phyloP scores from a whole-genome alignment of 2,888 invertebrate species.

The Brachypalpus laphriformis region DNA sequence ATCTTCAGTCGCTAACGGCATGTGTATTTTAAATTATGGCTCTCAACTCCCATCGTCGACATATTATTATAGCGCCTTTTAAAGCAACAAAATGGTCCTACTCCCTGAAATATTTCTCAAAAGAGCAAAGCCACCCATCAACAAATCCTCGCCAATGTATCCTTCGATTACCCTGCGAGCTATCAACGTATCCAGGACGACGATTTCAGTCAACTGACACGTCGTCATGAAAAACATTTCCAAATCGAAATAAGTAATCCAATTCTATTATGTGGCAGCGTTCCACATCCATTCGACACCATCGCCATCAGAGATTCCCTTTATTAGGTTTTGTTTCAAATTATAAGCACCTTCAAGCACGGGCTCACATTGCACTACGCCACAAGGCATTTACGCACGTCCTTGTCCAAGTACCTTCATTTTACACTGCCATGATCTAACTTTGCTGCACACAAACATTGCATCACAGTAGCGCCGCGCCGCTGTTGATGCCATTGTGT shows the following conservation, averaged over 20 bases:
- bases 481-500: slow-evolving; percentile 29
- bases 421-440: neutral
- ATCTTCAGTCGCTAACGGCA: too few species aligned
- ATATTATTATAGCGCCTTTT: too few species aligned
- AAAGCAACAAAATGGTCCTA: too few species aligned
- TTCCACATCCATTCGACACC: neutral
- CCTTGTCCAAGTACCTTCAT: neutral
- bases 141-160: neutral
- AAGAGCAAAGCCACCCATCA: neutral
- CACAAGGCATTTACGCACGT: neutral
- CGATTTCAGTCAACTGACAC: neutral
- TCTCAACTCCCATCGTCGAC: too few species aligned
- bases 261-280: slow-evolving; percentile 2
- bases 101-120: neutral
- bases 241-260: slow-evolving; percentile 24
- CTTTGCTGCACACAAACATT: neutral
- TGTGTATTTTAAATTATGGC: too few species aligned
- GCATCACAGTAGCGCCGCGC: neutral
- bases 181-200: neutral
- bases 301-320: neutral
- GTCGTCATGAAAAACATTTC: slow-evolving; percentile 12
- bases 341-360: neutral
- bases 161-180: neutral
- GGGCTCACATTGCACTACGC: too few species aligned
- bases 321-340: neutral